Evolutionary conservation across 2,113 vertebrate species (phyloP).

Genomic region (Pachyramphus minor): DNA sequence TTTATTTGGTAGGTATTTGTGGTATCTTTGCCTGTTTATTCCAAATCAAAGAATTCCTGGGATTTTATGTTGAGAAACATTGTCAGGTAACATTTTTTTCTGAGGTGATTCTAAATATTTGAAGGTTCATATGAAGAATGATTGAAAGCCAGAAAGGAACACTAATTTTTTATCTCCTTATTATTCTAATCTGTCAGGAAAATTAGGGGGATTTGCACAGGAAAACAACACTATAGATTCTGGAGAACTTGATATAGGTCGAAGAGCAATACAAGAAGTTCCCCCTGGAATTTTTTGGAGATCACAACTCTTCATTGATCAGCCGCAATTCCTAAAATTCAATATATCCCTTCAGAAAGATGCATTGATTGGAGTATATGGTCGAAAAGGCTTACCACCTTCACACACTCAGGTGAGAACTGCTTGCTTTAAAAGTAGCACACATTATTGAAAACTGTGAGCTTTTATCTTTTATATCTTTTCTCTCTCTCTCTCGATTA

Average conservation of each 20-base stretch:
- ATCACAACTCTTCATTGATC: conserved; percentile 89
- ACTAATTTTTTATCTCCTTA: conserved; percentile 1
- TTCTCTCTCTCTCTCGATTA: not conserved
- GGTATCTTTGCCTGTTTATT: not conserved
- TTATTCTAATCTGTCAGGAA: conserved; percentile 75
- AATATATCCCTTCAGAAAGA: conserved; percentile 99
- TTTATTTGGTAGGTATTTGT: not conserved
- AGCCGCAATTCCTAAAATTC: conserved; percentile 95
- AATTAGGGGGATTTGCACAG: conserved; percentile 79
- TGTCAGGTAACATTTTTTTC: not conserved
- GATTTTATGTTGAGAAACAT: not conserved
- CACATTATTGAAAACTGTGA: not conserved
- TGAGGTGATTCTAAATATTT: conserved; percentile 21
- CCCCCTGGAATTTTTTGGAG: conserved; percentile 96
- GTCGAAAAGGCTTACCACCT: conserved; percentile 92
- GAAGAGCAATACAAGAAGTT: conserved; percentile 84
- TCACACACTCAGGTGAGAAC: conserved; percentile 93
- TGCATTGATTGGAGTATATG: conserved; percentile 94
- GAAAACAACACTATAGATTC: conserved; percentile 96
- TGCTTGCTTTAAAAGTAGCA: not conserved
- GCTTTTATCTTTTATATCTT: not conserved
- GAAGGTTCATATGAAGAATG: not conserved
- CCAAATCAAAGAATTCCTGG: not conserved
- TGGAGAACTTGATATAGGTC: conserved; percentile 91
- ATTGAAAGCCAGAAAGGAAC: not conserved